Percentiles rank a stretch among this genome's conserved stretches.
phyloP scores from a whole-genome alignment of 2,888 invertebrate genomes.

The Tipula confusa region DNA sequence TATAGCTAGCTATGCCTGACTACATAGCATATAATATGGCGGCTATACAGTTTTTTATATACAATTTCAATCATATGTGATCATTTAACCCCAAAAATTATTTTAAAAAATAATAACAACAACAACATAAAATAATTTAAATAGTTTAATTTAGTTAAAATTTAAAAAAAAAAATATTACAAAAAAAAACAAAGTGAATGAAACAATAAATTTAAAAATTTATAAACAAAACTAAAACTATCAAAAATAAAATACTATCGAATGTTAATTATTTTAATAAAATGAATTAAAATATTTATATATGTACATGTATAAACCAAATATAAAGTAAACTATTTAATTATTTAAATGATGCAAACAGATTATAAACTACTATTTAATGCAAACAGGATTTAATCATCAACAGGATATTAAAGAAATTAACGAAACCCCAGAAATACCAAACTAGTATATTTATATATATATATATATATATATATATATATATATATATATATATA shows the following conservation, averaged over 20 bases:
- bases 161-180: too few relatives aligned
- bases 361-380: background rate
- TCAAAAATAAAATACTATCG: conserved; percentile 14
- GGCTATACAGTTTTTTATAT: background rate
- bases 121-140: background rate
- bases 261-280: conserved; percentile 20
- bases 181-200: conserved; percentile 15
- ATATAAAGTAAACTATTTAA: background rate
- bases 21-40: background rate
- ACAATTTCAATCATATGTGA: background rate
- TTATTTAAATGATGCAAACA: background rate
- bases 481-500: background rate
- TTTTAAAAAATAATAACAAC: too few relatives aligned
- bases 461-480: too few relatives aligned
- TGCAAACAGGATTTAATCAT: conserved; percentile 9
- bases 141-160: conserved; percentile 3
- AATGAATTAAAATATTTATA: conserved; percentile 20
- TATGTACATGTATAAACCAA: background rate
- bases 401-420: background rate
- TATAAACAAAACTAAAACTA: conserved; percentile 9
- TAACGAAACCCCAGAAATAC: background rate
- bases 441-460: too few relatives aligned
- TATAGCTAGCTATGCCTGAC: too few relatives aligned
- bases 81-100: too few relatives aligned
- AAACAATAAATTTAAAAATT: conserved; percentile 25